phyloP scores from a whole-genome alignment of 2,113 vertebrate genomes.

The Perognathus longimembris region DNA sequence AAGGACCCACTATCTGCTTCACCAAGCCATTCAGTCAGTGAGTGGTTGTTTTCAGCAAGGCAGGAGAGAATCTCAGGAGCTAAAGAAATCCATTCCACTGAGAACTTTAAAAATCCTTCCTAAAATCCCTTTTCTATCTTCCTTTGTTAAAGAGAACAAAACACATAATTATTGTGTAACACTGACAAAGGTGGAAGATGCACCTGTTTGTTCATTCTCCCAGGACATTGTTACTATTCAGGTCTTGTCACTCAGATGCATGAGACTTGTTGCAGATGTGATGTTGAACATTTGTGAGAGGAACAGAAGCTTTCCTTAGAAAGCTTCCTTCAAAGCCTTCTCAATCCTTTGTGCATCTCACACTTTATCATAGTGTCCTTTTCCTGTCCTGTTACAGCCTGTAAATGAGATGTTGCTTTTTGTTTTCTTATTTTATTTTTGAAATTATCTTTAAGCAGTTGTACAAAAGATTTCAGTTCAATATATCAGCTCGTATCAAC shows the following conservation, averaged over 20 bases:
- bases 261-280: neutral
- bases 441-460: too few species aligned
- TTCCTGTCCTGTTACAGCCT: neutral
- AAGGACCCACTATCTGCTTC: neutral
- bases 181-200: neutral
- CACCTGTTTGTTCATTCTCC: neutral
- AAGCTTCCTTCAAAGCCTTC: too few species aligned
- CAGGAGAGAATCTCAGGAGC: neutral
- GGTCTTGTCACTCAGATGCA: neutral
- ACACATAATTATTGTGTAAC: neutral
- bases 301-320: accelerated
- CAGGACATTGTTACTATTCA: neutral
- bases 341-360: neutral
- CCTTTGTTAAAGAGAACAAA: neutral
- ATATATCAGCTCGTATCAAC: too few species aligned
- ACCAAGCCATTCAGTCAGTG: neutral
- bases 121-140: neutral
- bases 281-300: neutral
- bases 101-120: neutral
- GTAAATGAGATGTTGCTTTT: neutral
- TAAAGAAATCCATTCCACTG: neutral
- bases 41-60: neutral
- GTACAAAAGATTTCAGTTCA: too few species aligned
- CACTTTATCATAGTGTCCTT: neutral
- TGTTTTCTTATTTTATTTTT: too few species aligned